Evolutionary conservation across 2,888 invertebrate genomes (phyloP), one percentile per base, ranked within the genome.

Genomic region (Patella ulyssiponensis): DNA sequence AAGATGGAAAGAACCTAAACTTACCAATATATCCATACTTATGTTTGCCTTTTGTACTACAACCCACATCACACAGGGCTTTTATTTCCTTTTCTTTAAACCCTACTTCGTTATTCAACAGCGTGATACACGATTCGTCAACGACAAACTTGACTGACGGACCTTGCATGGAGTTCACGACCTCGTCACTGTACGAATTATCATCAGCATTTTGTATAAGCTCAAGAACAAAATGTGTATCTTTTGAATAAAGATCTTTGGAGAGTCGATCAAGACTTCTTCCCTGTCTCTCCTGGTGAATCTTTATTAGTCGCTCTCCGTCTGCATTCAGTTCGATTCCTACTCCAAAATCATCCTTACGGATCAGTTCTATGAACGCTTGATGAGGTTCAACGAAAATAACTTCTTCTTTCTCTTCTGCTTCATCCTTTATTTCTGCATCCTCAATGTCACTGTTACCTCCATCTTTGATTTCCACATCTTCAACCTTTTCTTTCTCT

Each of bases 151-250:
- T 84, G 33, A 91, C 87, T 7, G 88, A 80, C 0, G 90, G 89
- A 77, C 86, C 85, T 12, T 73, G 9, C 27, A 44, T 23, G 27
- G 80, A 79, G 20, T 79, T 77, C 27, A 81, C 71, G 51, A 87
- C 75, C 5, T 85, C 80, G 14, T 84, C 83, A n/a, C 85, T 81
- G 84, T 92, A 92, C 75, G 80, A 76, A 80, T 92, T 92, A 83
- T 92, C 92, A 73, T 92, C 92, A 33, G 92, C 92, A 85, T 92
- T 92, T 86, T 92, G 92, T 64, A 90, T 87, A 74, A 92, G 83
- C 83, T 92, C 92, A 58, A 91, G 85, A 17, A 92, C 89, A 86
- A 92, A 92, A 84, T 92, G 92, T 7, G 90, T 90, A 79, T 91
- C 90, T 76, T 89, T 90, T 83, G 89, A 89, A 84, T 91, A 91